Percentiles rank a stretch among this genome's conserved stretches.
Evolutionary conservation across 2,113 vertebrate genomes (phyloP).

Genomic region (Mastomys natalensis): DNA sequence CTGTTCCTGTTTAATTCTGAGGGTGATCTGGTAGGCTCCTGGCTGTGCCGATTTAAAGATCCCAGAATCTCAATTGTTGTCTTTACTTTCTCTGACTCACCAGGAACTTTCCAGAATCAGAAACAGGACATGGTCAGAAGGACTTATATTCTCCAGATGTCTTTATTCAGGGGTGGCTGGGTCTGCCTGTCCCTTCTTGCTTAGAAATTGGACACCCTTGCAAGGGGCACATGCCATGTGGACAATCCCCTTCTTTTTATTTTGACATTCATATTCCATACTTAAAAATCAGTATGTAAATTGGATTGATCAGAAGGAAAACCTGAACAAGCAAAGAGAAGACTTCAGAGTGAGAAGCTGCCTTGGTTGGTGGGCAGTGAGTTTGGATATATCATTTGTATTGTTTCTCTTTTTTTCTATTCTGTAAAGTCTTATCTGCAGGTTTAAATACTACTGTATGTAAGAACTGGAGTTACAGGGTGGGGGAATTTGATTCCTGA

Average conservation of each 20-base stretch:
- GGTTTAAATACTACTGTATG: background rate
- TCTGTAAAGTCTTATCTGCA: constrained; percentile 5
- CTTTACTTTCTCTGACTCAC: constrained; percentile 33
- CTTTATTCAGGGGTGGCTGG: background rate
- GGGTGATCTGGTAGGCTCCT: background rate
- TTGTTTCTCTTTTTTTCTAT: background rate
- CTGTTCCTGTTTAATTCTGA: background rate
- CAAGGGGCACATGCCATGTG: background rate
- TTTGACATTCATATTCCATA: background rate
- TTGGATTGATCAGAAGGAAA: constrained; percentile 7
- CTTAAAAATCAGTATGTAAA: background rate
- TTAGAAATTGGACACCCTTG: background rate
- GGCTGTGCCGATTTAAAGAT: constrained; percentile 44
- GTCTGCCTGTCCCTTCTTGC: background rate
- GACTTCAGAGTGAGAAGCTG: background rate
- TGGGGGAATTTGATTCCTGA: background rate
- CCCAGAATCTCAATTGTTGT: background rate
- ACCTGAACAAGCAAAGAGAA: background rate
- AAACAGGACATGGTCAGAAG: background rate
- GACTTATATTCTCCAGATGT: background rate
- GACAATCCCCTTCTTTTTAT: background rate
- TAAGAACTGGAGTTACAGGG: background rate
- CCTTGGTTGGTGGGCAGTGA: background rate
- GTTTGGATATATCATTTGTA: background rate
- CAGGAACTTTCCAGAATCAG: background rate